These are phyloP conservation scores for Homarus americanus DNA, from an alignment of 1,140 invertebrate genomes.

Conservation along the genomic window DNA sequence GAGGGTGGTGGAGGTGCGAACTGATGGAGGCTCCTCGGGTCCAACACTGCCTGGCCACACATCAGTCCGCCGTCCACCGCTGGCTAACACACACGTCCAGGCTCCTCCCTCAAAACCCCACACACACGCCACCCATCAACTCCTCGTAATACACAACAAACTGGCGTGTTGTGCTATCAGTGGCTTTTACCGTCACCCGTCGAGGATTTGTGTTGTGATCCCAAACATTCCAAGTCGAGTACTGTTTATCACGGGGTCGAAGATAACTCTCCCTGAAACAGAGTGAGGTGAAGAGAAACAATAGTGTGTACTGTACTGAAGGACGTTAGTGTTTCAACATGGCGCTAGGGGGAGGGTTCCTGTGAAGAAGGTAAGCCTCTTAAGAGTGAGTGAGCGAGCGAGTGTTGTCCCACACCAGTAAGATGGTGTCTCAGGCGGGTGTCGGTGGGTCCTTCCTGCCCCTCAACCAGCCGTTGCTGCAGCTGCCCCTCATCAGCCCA, in stretches of 20 bases:
- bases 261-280: no score
- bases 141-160: no score
- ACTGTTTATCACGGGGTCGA: no score
- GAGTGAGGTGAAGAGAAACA: no score
- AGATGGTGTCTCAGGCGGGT: not conserved
- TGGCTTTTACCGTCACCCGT: no score
- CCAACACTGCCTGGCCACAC: not conserved
- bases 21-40: not conserved
- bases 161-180: no score
- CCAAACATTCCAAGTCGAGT: no score
- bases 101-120: not conserved
- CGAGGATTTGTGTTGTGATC: no score
- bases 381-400: not conserved
- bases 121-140: no score
- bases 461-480: constrained; percentile 50
- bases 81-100: not conserved
- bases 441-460: constrained; percentile 13
- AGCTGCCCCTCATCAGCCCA: constrained; percentile 40
- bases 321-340: not conserved
- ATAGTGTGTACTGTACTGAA: no score
- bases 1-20: not conserved
- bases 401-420: not conserved
- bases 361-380: not conserved
- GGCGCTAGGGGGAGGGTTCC: not conserved
- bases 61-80: not conserved